Percentiles rank a stretch among this genome's conserved stretches.
Conservation (phyloP, 2,797 vertebrate species). For the Sebastes miniatus region DNA sequence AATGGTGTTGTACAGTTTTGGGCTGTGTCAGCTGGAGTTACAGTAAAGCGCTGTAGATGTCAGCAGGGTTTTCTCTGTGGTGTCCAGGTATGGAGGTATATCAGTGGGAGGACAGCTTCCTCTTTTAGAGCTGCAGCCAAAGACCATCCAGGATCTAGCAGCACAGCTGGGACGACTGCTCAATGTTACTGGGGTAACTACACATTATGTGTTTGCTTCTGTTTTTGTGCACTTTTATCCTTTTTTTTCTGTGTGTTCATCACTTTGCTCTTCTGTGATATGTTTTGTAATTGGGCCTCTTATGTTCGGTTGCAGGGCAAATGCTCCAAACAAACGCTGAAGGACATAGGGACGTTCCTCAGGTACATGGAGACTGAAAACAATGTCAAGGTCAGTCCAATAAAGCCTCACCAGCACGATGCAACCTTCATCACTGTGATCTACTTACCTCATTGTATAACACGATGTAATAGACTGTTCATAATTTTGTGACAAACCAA, state of each 20-base stretch:
- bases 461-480: not conserved
- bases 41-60: not conserved
- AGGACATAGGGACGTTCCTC: constrained; percentile 87
- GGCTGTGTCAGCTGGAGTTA: not conserved
- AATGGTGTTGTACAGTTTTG: not conserved
- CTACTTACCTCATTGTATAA: not conserved
- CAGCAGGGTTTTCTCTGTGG: constrained; percentile 2
- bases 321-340: constrained; percentile 74
- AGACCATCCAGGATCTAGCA: constrained; percentile 81
- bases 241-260: not conserved
- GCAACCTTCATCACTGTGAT: not conserved
- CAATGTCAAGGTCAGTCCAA: constrained; percentile 89
- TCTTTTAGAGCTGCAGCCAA: constrained; percentile 80
- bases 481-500: not conserved
- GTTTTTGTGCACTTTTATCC: not conserved
- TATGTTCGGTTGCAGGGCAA: constrained; percentile 63
- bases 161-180: constrained; percentile 87
- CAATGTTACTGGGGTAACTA: constrained; percentile 89
- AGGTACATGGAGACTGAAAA: constrained; percentile 91
- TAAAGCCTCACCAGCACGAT: not conserved
- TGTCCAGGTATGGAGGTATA: constrained; percentile 92
- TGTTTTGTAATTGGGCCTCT: not conserved
- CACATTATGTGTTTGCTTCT: not conserved
- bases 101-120: constrained; percentile 92
- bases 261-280: not conserved